Percentiles rank a stretch among this genome's conserved stretches.
These are phyloP conservation scores for Eilema caniola DNA, from an alignment of 2,888 invertebrate genomes.

Conservation along the genomic window DNA sequence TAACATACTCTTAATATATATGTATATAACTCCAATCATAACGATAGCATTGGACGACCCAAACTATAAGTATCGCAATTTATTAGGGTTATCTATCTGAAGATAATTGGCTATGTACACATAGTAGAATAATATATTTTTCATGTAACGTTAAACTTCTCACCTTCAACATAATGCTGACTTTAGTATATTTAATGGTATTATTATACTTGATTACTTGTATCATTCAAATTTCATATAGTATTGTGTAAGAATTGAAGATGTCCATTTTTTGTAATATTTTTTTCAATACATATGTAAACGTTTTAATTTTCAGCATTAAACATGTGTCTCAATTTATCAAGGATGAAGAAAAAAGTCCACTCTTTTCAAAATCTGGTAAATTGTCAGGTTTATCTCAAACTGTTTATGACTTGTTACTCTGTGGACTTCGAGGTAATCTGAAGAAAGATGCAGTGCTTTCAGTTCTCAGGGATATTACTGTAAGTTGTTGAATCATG, in stretches of 20 bases:
- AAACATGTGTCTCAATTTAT: conserved; percentile 89
- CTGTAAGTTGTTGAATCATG: conserved; percentile 85
- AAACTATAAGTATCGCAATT: not conserved
- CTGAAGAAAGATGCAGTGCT: conserved; percentile 93
- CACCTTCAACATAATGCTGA: not conserved
- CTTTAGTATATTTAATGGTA: not conserved
- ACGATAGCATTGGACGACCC: not conserved
- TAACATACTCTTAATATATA: not conserved
- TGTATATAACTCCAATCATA: not conserved
- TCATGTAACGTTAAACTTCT: not conserved
- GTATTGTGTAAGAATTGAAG: not conserved
- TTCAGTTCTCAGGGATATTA: conserved; percentile 90
- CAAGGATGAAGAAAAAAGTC: conserved; percentile 89
- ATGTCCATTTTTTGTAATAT: not conserved
- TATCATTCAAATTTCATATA: not conserved
- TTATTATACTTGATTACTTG: not conserved
- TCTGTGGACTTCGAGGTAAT: conserved; percentile 91
- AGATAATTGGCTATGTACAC: not conserved
- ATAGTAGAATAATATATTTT: not conserved
- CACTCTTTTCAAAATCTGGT: conserved; percentile 88
- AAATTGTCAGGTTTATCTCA: conserved; percentile 90
- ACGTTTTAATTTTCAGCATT: conserved; percentile 80
- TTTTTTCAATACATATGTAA: not conserved
- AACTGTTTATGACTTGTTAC: conserved; percentile 93
- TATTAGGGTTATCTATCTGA: conserved; percentile 6